Conservation (phyloP, 2,797 vertebrate genomes). For the Delichon dasypus region DNA sequence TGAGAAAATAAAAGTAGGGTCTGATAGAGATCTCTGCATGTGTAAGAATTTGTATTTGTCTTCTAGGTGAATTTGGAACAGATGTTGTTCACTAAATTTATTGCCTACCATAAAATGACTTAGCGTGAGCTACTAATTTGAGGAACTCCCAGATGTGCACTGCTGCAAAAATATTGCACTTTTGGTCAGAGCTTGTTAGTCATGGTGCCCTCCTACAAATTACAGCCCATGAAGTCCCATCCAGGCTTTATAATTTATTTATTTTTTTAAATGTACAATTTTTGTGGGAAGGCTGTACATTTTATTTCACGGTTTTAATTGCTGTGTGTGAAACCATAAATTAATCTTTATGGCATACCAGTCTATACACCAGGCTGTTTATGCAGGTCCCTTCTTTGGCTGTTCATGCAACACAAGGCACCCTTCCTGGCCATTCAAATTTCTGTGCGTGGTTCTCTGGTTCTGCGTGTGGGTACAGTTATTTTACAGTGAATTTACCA, state of each 20-base stretch:
- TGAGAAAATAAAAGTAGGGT: not conserved
- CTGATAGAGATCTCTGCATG: slow-evolving; percentile 33
- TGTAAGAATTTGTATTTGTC: slow-evolving; percentile 24
- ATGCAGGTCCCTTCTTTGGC: not conserved
- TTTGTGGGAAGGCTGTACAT: not conserved
- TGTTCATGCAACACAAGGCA: not conserved
- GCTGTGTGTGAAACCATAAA: not conserved
- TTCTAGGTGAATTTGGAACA: slow-evolving; percentile 41
- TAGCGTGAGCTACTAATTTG: not conserved
- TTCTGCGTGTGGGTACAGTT: not conserved
- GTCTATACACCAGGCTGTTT: not conserved
- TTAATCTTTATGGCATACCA: not conserved
- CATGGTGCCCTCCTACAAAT: not conserved
- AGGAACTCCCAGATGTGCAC: slow-evolving; percentile 46
- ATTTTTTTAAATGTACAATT: not conserved
- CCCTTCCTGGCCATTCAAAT: not conserved
- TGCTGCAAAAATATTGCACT: not conserved
- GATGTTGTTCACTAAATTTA: slow-evolving; percentile 55
- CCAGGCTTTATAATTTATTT: not conserved
- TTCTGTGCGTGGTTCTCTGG: not conserved
- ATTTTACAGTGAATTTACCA: not conserved
- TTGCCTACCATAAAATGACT: slow-evolving; percentile 33
- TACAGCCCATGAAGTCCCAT: not conserved
- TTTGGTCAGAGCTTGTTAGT: slow-evolving; percentile 50
- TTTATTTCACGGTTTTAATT: not conserved